Evolutionary conservation across 2,888 invertebrate species (phyloP), one percentile per base, ranked within the genome.

Genomic region (Alcis repandata): DNA sequence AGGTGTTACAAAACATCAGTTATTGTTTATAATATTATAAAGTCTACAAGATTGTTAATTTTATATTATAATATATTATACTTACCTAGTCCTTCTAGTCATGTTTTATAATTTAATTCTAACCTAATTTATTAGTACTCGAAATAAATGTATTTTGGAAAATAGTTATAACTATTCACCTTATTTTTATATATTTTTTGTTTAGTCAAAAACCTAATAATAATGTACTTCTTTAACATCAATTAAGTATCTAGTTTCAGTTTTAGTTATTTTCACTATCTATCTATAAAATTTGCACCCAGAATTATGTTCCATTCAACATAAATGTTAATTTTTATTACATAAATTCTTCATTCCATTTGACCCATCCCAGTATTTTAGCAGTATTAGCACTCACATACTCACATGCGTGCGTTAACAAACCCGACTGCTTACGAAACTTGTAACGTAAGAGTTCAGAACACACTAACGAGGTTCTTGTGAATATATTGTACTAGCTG

Each of bases 301-400:
- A 36, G 3, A 10, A 2, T 10, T 33, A 9, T 19, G 2, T 51
- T 17, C 38, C 13, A 8, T 38, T 20, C 27, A 4, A 6, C 6
- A 27, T 6, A 27, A 4, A 2, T 27, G 6, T 27, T 27, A 27
- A 27, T 27, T 27, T 27, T 27, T 27, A 27, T 27, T 27, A 27
- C 6, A 51, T 51, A 9, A 10, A 2, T 6, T 38, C 15, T 22
- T 32, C 33, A 49, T 57, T 45, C 48, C 40, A 49, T 43, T 41
- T 52, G 1, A 51, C 41, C 41, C 43, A 46, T 52, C 13, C 46
- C 45, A 52, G 38, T 52, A 63, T 52, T 52, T 19, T 46, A 40
- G 38, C 63, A 63, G 46, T 63, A 63, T 53, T 59, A 63, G 10
- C 4, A 57, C 7, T 17, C 36, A 36, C 33, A 51, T 51, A 51